Base-by-base conservation (phyloP, 2,888 invertebrate species). In the Xestia sexstrigata region DNA sequence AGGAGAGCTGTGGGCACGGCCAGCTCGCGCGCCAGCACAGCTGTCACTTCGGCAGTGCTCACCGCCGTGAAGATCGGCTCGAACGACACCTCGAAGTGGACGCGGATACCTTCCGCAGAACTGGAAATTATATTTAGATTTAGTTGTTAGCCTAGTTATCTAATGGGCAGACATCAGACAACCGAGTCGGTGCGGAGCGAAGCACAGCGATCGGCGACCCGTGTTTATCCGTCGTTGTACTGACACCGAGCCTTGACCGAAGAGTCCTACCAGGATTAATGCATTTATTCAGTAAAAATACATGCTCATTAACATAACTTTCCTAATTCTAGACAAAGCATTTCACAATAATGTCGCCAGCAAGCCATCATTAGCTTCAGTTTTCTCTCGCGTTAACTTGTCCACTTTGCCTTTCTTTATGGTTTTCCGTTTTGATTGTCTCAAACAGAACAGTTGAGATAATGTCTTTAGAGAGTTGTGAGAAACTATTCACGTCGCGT, bases 11-110 rank as follows among this genome's bases (percentile, higher is more conserved):
- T 65, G 97, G 95, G 93, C 2, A 94, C 86, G 13, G 83, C 82
- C 45, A 98, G 97, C 90, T 98, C 98, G 23, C 97, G 97, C 23
- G 97, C 94, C 71, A 98, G 95, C 35, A 98, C 97, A 0, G 97
- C 97, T 74, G 97, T 94, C 26, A 98, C 97, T 87, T 98, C 98
- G 0, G 97, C 94, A 0, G 98, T 97, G 79, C 97, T 97, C 45
- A 98, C 98, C 2, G 97, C 96, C 23, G 97, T 97, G 87, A 97
- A 97, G 81, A 98, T 97, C 0, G 98, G 98, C 95, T 99, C 98
- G 90, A 99, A 98, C 74, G 98, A 98, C 74, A 99, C 97, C 91
- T 98, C 98, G 92, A 99, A 99, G 92, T 99, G 98, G 0, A 99
- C 98, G 69, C 98, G 97, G 73, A 98, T 96, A 81, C 98, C 98